Conservation (phyloP, 2,113 vertebrate genomes). For the Motacilla tschutschensis region DNA sequence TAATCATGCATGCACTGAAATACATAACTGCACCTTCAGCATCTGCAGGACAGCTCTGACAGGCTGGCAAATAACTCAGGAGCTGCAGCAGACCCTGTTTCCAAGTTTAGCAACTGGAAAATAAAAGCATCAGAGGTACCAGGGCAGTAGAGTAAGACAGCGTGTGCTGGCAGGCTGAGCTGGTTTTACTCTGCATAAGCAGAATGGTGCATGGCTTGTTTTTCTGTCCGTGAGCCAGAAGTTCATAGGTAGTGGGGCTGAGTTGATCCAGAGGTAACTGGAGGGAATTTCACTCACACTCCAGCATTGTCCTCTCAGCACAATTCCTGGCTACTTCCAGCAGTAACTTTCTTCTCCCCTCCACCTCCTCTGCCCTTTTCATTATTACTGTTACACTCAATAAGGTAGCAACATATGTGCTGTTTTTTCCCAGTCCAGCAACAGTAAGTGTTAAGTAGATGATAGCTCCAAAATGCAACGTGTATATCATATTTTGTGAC, state of each 20-base stretch:
- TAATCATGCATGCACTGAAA: background rate
- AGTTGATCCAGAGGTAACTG: background rate
- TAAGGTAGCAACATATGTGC: conserved; percentile 19
- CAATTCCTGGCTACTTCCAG: background rate
- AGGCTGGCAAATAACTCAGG: background rate
- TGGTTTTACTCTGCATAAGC: background rate
- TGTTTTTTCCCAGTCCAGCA: conserved; percentile 33
- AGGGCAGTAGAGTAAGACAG: background rate
- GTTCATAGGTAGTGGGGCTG: background rate
- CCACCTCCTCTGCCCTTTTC: background rate
- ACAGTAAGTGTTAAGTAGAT: conserved; percentile 45
- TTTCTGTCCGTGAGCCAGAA: background rate
- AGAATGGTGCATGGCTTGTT: background rate
- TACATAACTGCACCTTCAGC: background rate
- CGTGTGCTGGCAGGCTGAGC: background rate
- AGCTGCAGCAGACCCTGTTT: background rate
- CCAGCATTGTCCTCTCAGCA: background rate
- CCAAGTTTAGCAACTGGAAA: background rate
- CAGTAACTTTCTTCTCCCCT: background rate
- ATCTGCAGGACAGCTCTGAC: background rate
- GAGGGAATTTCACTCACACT: background rate
- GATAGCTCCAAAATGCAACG: conserved; percentile 21
- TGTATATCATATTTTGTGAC: conserved; percentile 43
- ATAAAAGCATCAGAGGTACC: conserved; percentile 1
- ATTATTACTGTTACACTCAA: background rate